Evolutionary conservation across 2,888 invertebrate genomes (phyloP).

Genomic region (Brachycybe producta): DNA sequence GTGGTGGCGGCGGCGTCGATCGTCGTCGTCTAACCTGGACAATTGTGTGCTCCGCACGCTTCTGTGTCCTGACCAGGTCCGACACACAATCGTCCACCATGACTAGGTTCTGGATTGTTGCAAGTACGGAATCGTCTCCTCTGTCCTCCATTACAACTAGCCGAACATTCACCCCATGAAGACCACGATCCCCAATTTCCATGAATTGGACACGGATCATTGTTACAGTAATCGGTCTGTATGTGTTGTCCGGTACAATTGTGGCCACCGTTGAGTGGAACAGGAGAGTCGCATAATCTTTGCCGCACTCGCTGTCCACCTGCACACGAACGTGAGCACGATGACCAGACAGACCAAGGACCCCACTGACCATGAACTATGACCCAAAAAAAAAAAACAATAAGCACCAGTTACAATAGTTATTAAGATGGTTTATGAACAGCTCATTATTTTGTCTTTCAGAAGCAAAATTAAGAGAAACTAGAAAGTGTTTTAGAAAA

Average conservation of each 20-base stretch:
- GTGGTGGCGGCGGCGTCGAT: too few species aligned
- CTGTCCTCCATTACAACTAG: conserved; percentile 42
- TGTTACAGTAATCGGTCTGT: conserved; percentile 35
- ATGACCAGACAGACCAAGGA: conserved; percentile 37
- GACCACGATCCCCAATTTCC: conserved; percentile 44
- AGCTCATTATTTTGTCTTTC: too few species aligned
- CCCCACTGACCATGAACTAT: conserved; percentile 31
- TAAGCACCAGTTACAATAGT: not conserved
- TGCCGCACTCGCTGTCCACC: conserved; percentile 33
- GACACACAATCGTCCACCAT: conserved; percentile 35
- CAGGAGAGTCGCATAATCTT: conserved; percentile 35
- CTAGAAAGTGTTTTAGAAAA: not conserved
- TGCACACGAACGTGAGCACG: conserved; percentile 38
- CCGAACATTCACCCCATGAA: conserved; percentile 44
- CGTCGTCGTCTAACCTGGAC: conserved; percentile 32
- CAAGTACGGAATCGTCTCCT: conserved; percentile 42
- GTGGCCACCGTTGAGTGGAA: conserved; percentile 34
- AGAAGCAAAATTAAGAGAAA: not conserved
- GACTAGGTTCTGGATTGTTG: conserved; percentile 35
- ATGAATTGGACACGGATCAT: conserved; percentile 36
- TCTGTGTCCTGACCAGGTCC: conserved; percentile 31
- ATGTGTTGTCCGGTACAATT: conserved; percentile 33
- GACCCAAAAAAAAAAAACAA: too few species aligned
- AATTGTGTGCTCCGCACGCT: conserved; percentile 29
- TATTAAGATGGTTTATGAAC: too few species aligned